phyloP scores from a whole-genome alignment of 2,888 invertebrate species.

The Smittia aterrima region DNA sequence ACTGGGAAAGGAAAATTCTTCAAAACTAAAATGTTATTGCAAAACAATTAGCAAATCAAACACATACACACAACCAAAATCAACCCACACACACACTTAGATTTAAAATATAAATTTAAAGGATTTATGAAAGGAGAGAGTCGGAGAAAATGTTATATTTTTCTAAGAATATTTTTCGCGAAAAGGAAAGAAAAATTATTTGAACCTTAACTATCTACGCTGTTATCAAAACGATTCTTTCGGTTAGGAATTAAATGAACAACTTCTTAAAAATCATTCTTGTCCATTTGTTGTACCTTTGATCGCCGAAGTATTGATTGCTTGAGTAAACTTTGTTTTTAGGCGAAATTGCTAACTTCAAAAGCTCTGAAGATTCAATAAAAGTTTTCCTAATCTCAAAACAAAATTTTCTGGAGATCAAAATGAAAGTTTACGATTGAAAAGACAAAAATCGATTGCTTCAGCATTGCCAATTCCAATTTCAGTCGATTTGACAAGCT shows the following conservation, averaged over 20 bases:
- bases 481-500: neutral
- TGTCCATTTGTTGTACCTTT: neutral
- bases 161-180: neutral
- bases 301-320: too few species aligned
- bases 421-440: too few species aligned
- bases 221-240: neutral
- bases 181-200: neutral
- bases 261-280: neutral
- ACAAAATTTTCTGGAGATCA: too few species aligned
- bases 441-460: neutral
- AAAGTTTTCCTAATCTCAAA: too few species aligned
- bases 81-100: constrained; percentile 9
- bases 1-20: too few species aligned
- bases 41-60: neutral
- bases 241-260: neutral
- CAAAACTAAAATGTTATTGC: too few species aligned
- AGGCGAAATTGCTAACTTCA: too few species aligned
- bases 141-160: neutral
- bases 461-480: too few species aligned
- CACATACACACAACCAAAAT: constrained; percentile 1
- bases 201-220: neutral
- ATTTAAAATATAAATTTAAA: constrained; percentile 3
- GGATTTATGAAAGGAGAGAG: neutral
- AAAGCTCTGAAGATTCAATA: neutral
- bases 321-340: too few species aligned